A percentile compares a stretch with the other conserved stretches of the same genome.
Conservation (phyloP, 2,113 vertebrate species). For the Menura novaehollandiae region DNA sequence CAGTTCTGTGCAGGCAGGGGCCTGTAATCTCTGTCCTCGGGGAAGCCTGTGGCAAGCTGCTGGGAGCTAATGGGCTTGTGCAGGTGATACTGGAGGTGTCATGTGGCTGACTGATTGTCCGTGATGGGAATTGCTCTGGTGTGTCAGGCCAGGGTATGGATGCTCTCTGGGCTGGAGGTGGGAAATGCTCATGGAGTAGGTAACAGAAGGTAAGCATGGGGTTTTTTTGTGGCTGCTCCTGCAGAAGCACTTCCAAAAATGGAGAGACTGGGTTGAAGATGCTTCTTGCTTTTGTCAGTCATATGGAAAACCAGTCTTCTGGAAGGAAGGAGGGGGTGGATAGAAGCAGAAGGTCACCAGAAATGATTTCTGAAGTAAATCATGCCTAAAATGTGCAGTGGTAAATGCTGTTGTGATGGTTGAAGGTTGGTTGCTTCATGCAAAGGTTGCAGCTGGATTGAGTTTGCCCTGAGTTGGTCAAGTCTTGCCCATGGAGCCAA, state of each 20-base stretch:
- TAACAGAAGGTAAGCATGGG: not conserved
- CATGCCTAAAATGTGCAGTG: not conserved
- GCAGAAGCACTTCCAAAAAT: not conserved
- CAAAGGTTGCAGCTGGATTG: not conserved
- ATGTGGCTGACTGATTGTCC: fast-evolving
- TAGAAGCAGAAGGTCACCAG: not conserved
- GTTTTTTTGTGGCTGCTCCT: not conserved
- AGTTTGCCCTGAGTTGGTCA: not conserved
- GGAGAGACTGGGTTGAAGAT: not conserved
- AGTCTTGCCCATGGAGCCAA: not conserved
- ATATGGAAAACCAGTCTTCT: not conserved
- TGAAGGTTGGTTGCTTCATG: not conserved
- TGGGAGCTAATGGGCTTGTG: not conserved
- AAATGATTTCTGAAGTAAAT: not conserved
- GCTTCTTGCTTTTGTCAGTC: not conserved
- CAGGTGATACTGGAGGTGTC: not conserved
- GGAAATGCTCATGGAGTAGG: fast-evolving
- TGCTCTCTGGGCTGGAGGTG: not conserved
- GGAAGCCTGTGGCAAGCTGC: not conserved
- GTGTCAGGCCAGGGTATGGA: not conserved
- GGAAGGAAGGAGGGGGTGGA: not conserved
- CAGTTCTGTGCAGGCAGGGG: not conserved
- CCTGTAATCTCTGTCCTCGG: not conserved
- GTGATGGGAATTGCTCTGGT: not conserved
- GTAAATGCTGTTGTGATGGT: not conserved